These are phyloP conservation scores for Chunga burmeisteri DNA, from an alignment of 2,113 vertebrate species.

Conservation along the genomic window DNA sequence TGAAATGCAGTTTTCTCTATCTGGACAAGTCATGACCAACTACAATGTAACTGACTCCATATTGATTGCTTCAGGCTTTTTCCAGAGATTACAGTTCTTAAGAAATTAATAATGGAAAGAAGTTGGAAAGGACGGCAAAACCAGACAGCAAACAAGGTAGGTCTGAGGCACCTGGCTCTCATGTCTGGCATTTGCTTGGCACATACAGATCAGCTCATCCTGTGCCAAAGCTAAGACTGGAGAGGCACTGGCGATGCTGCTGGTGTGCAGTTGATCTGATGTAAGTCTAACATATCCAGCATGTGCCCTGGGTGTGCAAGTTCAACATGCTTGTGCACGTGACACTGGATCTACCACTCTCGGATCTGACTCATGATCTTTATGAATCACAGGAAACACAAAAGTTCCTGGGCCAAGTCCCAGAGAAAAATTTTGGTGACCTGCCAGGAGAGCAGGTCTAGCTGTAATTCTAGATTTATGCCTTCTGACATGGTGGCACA, in stretches of 20 bases:
- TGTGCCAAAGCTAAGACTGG: background rate
- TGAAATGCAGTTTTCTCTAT: background rate
- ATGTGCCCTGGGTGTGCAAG: accelerated
- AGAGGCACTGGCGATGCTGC: background rate
- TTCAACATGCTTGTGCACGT: accelerated
- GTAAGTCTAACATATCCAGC: accelerated
- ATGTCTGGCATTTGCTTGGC: background rate
- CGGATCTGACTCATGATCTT: background rate
- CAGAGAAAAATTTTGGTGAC: background rate
- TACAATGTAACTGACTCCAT: background rate
- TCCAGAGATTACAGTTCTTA: background rate
- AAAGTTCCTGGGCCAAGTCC: background rate
- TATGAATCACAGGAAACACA: background rate
- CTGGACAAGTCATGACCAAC: background rate
- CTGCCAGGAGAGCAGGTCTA: background rate
- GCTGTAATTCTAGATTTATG: background rate
- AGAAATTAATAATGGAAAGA: background rate
- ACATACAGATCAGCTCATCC: background rate
- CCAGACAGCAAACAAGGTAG: background rate
- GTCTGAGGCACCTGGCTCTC: background rate
- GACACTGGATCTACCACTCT: background rate
- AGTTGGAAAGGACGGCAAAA: background rate
- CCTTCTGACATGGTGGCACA: background rate
- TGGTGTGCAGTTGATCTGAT: background rate
- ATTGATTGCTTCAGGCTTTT: background rate